Evolutionary conservation across 2,888 invertebrate species (phyloP), one percentile per base, ranked within the genome.

Genomic region (Leucania comma): DNA sequence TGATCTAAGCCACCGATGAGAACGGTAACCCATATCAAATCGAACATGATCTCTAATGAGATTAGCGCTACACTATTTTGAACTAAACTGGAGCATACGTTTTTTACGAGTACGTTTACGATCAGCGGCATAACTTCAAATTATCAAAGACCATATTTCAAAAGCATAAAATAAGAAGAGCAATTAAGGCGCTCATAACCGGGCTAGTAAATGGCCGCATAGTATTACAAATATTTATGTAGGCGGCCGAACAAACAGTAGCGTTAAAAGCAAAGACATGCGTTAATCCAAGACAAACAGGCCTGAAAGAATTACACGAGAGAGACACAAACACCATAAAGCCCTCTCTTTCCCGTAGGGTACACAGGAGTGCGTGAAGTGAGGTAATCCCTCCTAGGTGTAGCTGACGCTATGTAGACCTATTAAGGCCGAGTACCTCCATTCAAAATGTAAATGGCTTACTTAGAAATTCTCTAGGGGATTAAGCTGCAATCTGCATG

Each of bases 251-350:
- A 91, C 90, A 95, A 95, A 94, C 95, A 94, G 95, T 94, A 95
- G 94, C 94, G 90, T 90, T 93, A 92, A 93, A 93, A 94, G 94
- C 94, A 93, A 93, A 94, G 94, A 95, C 93, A 94, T 93, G 91
- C 92, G 93, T 91, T 94, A 95, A 94, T 95, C 94, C 93, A 94
- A 93, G 90, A 91, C 90, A 95, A 95, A 95, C 94, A 94, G 87
- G 87, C 87, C 90, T 94, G 90, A 92, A 94, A 93, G 93, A 94
- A 94, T 94, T 92, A 94, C 91, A 89, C 82, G 91, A 91, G 91
- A 87, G 90, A 89, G 93, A 94, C 93, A 93, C 91, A 93, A 92
- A 92, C 91, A 93, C 88, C 88, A 88, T 91, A 91, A 91, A 91
- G 86, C 89, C 88, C 88, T 84, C 87, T 85, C 90, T 89, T 83